Conservation (phyloP, 2,797 vertebrate genomes). For the Neopelma chrysocephalum region DNA sequence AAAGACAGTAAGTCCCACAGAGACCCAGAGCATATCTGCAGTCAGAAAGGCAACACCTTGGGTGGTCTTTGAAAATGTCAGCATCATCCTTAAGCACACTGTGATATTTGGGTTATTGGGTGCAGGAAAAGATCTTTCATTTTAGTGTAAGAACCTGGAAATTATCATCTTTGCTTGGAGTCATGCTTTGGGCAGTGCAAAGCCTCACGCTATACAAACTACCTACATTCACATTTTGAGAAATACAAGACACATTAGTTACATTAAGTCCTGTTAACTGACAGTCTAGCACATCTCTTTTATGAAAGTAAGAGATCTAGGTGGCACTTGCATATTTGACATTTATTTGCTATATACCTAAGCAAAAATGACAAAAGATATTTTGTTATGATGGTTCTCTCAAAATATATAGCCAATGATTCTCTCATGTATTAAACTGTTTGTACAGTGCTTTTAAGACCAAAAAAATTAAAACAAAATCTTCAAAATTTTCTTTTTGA, state of each 20-base stretch:
- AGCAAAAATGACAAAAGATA: neutral
- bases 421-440: neutral
- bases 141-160: conserved; percentile 43
- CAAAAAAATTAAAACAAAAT: neutral
- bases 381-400: neutral
- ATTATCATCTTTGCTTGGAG: neutral
- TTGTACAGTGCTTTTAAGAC: neutral
- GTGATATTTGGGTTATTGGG: conserved; percentile 75
- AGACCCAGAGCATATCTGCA: conserved; percentile 63
- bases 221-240: neutral
- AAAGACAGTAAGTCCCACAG: conserved; percentile 35
- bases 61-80: conserved; percentile 79
- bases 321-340: neutral
- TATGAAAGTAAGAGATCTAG: neutral
- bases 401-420: neutral
- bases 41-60: conserved; percentile 63
- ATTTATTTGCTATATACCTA: neutral
- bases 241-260: neutral
- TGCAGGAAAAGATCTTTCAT: conserved; percentile 31
- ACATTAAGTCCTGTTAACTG: neutral
- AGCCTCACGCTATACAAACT: neutral
- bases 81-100: conserved; percentile 62
- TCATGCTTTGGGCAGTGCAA: neutral
- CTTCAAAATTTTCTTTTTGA: neutral
- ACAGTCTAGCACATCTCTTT: neutral